Percentiles rank a stretch among this genome's conserved stretches.
phyloP scores from a whole-genome alignment of 2,797 vertebrate genomes.

The Schizopygopsis malacanthus region DNA sequence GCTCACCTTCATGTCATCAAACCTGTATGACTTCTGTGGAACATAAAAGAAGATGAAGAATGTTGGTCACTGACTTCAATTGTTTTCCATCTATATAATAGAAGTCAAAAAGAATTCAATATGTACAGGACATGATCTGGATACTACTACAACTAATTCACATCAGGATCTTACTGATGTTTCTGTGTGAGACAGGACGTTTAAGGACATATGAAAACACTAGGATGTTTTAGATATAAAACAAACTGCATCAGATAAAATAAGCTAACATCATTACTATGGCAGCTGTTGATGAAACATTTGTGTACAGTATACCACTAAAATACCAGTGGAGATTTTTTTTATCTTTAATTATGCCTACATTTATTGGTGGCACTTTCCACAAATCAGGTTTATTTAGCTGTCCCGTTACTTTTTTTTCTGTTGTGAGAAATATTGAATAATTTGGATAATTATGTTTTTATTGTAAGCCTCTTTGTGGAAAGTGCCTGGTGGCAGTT shows the following conservation, averaged over 20 bases:
- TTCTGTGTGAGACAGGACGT: neutral
- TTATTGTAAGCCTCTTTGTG: neutral
- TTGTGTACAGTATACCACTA: constrained; percentile 1
- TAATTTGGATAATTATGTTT: neutral
- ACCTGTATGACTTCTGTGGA: neutral
- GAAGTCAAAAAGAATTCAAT: neutral
- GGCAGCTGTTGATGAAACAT: constrained; percentile 39
- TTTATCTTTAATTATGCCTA: neutral
- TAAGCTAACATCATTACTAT: constrained; percentile 29
- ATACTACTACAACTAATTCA: neutral
- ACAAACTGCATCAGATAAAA: constrained; percentile 11
- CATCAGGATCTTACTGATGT: neutral
- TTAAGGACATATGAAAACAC: constrained; percentile 15
- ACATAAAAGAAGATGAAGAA: neutral
- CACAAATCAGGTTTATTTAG: neutral
- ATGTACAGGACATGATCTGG: neutral
- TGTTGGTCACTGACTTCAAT: neutral
- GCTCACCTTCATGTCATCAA: neutral
- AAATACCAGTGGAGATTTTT: neutral
- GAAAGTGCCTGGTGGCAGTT: neutral
- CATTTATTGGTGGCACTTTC: neutral
- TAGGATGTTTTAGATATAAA: neutral
- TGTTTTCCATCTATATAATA: neutral
- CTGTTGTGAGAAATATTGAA: neutral
- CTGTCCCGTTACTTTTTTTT: neutral